phyloP scores from a whole-genome alignment of 2,113 vertebrate species.

The Sphyrna mokarran region DNA sequence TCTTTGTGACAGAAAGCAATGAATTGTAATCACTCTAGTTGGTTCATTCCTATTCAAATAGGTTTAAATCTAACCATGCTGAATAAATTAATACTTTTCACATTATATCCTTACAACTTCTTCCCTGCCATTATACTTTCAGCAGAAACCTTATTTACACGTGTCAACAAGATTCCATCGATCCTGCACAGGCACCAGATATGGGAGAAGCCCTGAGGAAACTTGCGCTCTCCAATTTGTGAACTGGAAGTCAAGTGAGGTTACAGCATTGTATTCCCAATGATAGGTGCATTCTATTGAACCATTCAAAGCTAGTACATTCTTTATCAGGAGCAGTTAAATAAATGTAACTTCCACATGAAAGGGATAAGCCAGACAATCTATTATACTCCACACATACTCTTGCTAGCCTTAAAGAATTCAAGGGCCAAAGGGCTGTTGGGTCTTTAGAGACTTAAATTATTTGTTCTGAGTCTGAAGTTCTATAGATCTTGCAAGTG shows the following conservation, averaged over 20 bases:
- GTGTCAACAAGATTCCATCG: neutral
- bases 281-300: neutral
- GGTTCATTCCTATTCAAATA: neutral
- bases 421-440: slow-evolving; percentile 6
- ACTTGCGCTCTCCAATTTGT: too few species aligned
- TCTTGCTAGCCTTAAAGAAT: neutral
- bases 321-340: neutral
- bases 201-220: neutral
- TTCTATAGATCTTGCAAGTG: neutral
- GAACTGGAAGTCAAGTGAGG: neutral
- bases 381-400: neutral
- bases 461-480: neutral
- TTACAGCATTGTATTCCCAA: neutral
- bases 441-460: slow-evolving; percentile 6
- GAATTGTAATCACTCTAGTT: neutral
- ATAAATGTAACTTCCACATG: neutral
- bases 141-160: neutral
- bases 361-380: slow-evolving; percentile 8
- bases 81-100: neutral
- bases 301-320: neutral
- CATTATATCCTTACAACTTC: neutral
- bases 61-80: neutral
- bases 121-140: neutral
- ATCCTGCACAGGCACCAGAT: neutral
- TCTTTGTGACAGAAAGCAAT: neutral